phyloP scores from a whole-genome alignment of 1,140 invertebrate genomes.

The Nasonia longicornis region DNA sequence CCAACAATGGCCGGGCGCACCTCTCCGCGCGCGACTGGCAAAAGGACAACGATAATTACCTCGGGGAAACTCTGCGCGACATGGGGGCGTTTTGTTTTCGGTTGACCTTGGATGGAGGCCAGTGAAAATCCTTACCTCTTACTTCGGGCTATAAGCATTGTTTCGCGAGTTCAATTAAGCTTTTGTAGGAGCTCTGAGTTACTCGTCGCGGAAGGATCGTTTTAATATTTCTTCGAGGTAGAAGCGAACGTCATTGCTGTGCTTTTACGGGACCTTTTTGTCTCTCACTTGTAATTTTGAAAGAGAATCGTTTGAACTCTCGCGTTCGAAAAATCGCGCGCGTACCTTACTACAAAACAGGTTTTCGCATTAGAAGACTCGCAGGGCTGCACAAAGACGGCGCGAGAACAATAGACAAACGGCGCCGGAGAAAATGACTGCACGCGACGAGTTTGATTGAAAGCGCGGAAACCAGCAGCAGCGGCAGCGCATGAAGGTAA shows the following conservation, averaged over 20 bases:
- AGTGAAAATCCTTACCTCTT: neutral
- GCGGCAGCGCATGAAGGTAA: slow-evolving; percentile 16
- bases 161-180: slow-evolving; percentile 42
- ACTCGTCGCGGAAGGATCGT: neutral
- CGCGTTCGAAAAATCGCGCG: neutral
- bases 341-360: neutral
- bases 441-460: slow-evolving; percentile 38
- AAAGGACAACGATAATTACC: slow-evolving; percentile 43
- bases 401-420: neutral
- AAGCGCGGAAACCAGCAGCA: slow-evolving; percentile 44
- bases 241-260: neutral
- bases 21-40: slow-evolving; percentile 3
- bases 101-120: slow-evolving; percentile 39
- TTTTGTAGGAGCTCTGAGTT: slow-evolving; percentile 9
- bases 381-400: neutral
- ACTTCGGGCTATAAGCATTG: slow-evolving; percentile 24
- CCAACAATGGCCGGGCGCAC: slow-evolving; percentile 23
- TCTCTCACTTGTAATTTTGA: no score
- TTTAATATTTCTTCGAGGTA: neutral
- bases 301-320: no score
- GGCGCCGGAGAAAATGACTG: neutral
- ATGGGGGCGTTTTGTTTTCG: slow-evolving; percentile 35
- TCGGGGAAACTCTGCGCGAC: slow-evolving; percentile 24
- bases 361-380: slow-evolving; percentile 23
- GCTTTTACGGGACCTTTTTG: no score